These are phyloP conservation scores for Heteronetta atricapilla DNA, from an alignment of 2,113 vertebrate species.

Conservation along the genomic window DNA sequence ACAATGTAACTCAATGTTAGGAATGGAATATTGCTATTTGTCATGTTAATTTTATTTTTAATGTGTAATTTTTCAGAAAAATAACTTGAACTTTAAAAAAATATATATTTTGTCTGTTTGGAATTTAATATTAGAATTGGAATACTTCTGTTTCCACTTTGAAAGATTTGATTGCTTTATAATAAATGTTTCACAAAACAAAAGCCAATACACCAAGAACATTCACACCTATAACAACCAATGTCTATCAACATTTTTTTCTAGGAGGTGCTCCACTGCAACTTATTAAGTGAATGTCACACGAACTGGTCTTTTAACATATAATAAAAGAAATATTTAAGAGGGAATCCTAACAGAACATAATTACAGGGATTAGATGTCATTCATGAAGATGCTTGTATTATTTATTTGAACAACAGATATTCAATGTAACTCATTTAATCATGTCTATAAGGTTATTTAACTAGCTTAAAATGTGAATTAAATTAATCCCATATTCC, in stretches of 20 bases:
- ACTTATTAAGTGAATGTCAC: not conserved
- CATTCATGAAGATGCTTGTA: not conserved
- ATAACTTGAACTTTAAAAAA: not conserved
- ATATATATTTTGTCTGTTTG: not conserved
- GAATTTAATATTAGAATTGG: not conserved
- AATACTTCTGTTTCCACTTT: not conserved
- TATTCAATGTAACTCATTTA: conserved; percentile 31
- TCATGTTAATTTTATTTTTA: not conserved
- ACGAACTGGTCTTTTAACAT: not conserved
- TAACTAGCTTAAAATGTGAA: conserved; percentile 40
- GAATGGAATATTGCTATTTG: not conserved
- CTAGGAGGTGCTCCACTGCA: not conserved
- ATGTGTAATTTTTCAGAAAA: not conserved
- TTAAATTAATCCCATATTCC: conserved; percentile 39
- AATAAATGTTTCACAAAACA: not conserved
- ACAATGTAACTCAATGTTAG: not conserved
- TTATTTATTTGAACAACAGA: conserved; percentile 24
- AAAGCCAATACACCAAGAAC: not conserved
- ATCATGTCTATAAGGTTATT: conserved; percentile 38
- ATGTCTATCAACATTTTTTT: not conserved
- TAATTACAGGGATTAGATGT: not conserved
- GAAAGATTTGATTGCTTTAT: not conserved
- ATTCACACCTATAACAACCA: not conserved
- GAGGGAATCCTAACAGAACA: not conserved
- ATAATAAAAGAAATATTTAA: not conserved